Base-by-base conservation (phyloP, 2,797 vertebrate species). In the Pteropus rufus region DNA sequence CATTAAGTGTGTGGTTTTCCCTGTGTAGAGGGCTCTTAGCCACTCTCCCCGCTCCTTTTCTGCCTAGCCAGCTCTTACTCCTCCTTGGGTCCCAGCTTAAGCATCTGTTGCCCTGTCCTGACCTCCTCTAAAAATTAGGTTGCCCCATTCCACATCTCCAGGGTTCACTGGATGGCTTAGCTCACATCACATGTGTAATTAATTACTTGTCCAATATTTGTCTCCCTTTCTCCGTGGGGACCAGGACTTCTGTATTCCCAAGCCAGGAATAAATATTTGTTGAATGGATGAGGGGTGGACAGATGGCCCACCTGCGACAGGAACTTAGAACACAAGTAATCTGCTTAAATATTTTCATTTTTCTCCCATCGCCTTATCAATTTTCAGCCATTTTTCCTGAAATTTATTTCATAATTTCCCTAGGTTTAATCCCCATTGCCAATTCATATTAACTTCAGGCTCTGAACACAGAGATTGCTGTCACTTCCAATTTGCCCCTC, bases 271-370 rank as follows among this genome's bases (percentile, higher is more conserved):
- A 56, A 77, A 88, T 82, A 39, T 92, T 92, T 76, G 24, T 60
- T 41, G 34, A 67, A 49, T 9, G 60, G 58, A 34, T 76, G 14
- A 49, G 60, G 52, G 31, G 52, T 76, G n/a, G 34, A 24, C 34
- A 36, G 52, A 86, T 36, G 54, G 54, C 65, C 77, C 29, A 1
- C 21, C 23, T 49, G 46, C 14, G 84, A 67, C 7, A 73, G 72
- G 44, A 49, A 36, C 41, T 83, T 49, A 86, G 26, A 81, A 26
- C 58, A 39, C 54, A 91, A 88, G 54, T 73, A 39, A 88, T 89
- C 69, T 86, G 62, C 64, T 95, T 83, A 82, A 95, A 76, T 88
- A 90, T 26, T 93, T 94, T 67, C 79, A 16, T 76, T 92, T 92
- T 85, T 70, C 41, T 75, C 60, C 41, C 46, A 19, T 69, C 72